phyloP scores from a whole-genome alignment of 2,888 invertebrate species.

The Noctua janthina region DNA sequence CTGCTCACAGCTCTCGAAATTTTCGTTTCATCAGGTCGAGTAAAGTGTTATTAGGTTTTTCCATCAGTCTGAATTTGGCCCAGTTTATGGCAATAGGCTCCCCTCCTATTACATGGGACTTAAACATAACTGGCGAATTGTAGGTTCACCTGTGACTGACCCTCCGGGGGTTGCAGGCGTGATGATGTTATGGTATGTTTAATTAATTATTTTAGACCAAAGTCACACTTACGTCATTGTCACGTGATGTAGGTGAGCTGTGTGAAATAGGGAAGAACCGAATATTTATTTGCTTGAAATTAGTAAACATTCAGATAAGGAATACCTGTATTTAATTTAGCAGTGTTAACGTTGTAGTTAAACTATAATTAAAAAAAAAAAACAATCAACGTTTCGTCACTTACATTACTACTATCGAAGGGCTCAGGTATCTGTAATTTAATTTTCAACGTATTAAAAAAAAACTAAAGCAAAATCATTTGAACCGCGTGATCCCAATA shows the following conservation, averaged over 20 bases:
- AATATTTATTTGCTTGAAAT: background rate
- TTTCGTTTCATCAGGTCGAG: too few species aligned
- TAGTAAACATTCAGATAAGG: background rate
- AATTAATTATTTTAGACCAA: background rate
- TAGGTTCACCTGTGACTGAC: too few species aligned
- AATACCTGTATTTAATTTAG: background rate
- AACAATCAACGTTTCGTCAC: background rate
- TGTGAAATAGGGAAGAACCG: background rate
- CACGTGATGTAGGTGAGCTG: slow-evolving; percentile 12
- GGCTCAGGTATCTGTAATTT: background rate
- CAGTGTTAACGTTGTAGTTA: too few species aligned
- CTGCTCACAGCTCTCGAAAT: too few species aligned
- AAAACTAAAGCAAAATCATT: background rate
- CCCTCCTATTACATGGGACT: too few species aligned
- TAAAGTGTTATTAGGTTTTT: too few species aligned
- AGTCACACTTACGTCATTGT: slow-evolving; percentile 1
- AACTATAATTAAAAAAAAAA: too few species aligned
- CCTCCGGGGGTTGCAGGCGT: too few species aligned
- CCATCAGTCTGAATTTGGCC: too few species aligned
- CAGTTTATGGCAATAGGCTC: too few species aligned
- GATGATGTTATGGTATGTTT: background rate
- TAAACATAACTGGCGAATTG: too few species aligned
- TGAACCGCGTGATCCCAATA: background rate
- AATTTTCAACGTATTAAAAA: background rate
- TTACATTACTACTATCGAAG: slow-evolving; percentile 25